phyloP scores from a whole-genome alignment of 1,140 invertebrate species.

The Nasonia giraulti region DNA sequence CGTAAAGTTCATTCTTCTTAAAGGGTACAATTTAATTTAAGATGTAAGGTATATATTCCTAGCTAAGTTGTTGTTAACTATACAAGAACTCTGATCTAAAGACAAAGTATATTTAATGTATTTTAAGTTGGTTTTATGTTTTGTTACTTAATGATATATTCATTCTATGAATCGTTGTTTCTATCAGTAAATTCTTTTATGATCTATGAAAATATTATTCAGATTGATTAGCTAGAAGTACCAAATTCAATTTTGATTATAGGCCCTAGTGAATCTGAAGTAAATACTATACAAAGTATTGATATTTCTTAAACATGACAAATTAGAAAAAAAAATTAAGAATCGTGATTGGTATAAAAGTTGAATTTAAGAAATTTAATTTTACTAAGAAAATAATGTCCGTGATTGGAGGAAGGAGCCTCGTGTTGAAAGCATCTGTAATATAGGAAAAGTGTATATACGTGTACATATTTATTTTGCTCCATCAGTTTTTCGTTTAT shows the following conservation, averaged over 20 bases:
- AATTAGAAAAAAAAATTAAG: neutral
- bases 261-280: neutral
- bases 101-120: too few species aligned
- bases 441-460: conserved; percentile 39
- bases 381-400: neutral
- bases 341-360: neutral
- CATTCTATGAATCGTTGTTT: neutral
- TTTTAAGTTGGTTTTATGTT: too few species aligned
- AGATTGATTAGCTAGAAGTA: conserved; percentile 45
- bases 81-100: too few species aligned
- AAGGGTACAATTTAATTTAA: neutral
- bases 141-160: neutral
- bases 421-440: neutral
- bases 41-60: too few species aligned
- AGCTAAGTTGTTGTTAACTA: too few species aligned
- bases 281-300: neutral
- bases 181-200: neutral
- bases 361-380: neutral
- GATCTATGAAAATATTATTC: neutral
- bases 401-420: neutral
- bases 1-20: neutral
- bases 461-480: conserved; percentile 37
- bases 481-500: neutral
- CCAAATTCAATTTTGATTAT: conserved; percentile 26
- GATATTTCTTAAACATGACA: too few species aligned